Conservation (phyloP, 2,113 vertebrate species). For the Baryphthengus martii region DNA sequence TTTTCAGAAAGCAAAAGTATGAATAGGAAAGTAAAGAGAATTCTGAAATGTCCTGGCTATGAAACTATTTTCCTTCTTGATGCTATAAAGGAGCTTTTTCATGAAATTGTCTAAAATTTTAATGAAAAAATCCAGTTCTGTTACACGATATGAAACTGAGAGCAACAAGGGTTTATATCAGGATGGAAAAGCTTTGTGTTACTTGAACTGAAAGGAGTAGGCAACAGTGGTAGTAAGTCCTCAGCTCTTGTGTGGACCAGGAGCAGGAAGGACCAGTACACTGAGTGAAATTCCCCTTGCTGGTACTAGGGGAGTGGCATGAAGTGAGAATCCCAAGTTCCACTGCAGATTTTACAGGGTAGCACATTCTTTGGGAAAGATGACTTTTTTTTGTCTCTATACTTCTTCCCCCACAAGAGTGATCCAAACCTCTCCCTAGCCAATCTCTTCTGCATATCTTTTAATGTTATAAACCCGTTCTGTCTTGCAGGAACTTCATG, state of each 20-base stretch:
- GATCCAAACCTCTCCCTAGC: background rate
- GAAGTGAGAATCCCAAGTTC: background rate
- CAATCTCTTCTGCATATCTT: background rate
- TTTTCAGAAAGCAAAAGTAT: background rate
- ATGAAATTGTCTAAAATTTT: background rate
- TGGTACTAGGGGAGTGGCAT: background rate
- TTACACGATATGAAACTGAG: background rate
- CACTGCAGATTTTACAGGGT: background rate
- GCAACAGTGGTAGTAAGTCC: background rate
- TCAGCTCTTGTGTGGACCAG: background rate
- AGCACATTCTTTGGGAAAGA: background rate
- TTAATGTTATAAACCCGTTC: background rate
- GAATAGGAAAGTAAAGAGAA: background rate
- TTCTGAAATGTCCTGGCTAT: background rate
- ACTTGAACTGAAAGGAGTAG: background rate
- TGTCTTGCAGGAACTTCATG: background rate
- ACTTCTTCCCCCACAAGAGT: background rate
- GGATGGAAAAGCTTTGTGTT: background rate
- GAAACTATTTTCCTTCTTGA: background rate
- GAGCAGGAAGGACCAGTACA: background rate
- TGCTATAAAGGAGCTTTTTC: background rate
- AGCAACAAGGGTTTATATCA: background rate
- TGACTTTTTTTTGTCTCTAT: background rate
- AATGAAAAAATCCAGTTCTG: background rate
- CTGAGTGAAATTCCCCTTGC: background rate